A percentile compares a stretch with the other conserved stretches of the same genome.
Evolutionary conservation across 2,797 vertebrate genomes (phyloP).

Genomic region (Eleutherodactylus coqui): DNA sequence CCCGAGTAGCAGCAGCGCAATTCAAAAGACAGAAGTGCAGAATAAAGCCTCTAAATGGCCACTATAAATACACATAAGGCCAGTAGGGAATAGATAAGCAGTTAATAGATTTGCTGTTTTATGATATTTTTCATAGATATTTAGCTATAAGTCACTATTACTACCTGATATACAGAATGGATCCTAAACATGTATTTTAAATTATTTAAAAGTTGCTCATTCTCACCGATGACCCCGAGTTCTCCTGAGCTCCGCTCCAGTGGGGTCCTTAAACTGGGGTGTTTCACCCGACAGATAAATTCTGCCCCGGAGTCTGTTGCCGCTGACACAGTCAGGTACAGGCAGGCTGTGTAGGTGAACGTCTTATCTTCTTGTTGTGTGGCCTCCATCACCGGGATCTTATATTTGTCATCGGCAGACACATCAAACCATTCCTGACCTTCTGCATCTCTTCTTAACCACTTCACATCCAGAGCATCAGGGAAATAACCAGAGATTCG

Average conservation of each 20-base stretch:
- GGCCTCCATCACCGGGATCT: conserved; percentile 19
- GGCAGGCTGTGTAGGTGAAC: conserved; percentile 24
- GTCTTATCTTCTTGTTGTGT: conserved; percentile 26
- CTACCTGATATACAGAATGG: too few relatives aligned
- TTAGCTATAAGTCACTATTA: too few relatives aligned
- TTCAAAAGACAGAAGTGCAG: too few relatives aligned
- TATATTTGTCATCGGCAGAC: conserved; percentile 36
- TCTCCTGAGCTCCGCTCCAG: conserved; percentile 38
- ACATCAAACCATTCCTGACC: background rate
- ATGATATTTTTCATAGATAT: too few relatives aligned
- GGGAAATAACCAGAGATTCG: conserved; percentile 50
- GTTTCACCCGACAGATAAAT: conserved; percentile 55
- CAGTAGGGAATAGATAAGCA: too few relatives aligned
- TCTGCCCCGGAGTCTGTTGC: conserved; percentile 24
- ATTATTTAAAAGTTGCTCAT: background rate
- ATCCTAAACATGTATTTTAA: background rate
- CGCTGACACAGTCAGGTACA: background rate
- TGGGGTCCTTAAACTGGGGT: conserved; percentile 21
- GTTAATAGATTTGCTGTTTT: too few relatives aligned
- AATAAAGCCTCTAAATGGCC: too few relatives aligned
- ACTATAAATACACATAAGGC: too few relatives aligned
- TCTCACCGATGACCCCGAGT: conserved; percentile 37
- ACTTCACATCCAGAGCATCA: conserved; percentile 43
- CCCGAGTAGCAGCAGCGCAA: too few relatives aligned
- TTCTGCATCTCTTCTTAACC: conserved; percentile 45